Evolutionary conservation across 1,140 invertebrate species (phyloP).

Genomic region (Drosophila watanabei): DNA sequence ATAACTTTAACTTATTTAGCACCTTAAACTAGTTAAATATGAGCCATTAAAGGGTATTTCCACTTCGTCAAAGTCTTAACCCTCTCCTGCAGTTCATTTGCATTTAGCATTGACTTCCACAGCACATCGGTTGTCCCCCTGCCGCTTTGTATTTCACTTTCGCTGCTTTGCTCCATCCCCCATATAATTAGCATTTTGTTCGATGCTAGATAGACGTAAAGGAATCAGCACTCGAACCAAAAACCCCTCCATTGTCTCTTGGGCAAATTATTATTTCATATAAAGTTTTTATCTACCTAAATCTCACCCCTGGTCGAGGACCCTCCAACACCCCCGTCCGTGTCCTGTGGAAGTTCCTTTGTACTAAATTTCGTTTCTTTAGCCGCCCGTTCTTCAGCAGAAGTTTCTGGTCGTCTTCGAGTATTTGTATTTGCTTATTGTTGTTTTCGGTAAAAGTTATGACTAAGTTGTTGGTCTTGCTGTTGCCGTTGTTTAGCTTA

Average conservation of each 20-base stretch:
- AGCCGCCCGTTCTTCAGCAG: slow-evolving; percentile 4
- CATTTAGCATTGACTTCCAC: slow-evolving; percentile 63
- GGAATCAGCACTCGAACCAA: slow-evolving; percentile 29
- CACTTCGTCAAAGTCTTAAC: not conserved
- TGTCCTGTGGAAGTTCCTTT: slow-evolving; percentile 34
- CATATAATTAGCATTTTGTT: slow-evolving; percentile 52
- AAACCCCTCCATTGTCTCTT: slow-evolving; percentile 14
- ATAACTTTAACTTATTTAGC: not conserved
- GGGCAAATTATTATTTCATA: slow-evolving; percentile 51
- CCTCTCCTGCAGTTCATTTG: slow-evolving; percentile 53
- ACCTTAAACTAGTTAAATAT: not conserved
- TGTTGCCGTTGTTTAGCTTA: slow-evolving; percentile 47
- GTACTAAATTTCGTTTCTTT: slow-evolving; percentile 30
- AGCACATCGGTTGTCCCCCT: slow-evolving; percentile 44
- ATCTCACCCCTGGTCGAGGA: slow-evolving; percentile 3
- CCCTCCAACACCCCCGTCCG: not conserved
- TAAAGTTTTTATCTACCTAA: slow-evolving; percentile 51
- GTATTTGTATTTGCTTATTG: slow-evolving; percentile 55
- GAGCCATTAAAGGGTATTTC: not conserved
- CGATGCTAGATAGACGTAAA: slow-evolving; percentile 32
- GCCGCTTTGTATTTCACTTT: not conserved
- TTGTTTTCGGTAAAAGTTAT: slow-evolving; percentile 54
- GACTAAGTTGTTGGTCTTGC: slow-evolving; percentile 43
- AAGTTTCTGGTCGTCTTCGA: slow-evolving; percentile 44
- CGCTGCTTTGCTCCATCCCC: not conserved